A percentile compares a stretch with the other conserved stretches of the same genome.
Conservation (phyloP, 2,888 invertebrate genomes). For the Nemoura dubitans region DNA sequence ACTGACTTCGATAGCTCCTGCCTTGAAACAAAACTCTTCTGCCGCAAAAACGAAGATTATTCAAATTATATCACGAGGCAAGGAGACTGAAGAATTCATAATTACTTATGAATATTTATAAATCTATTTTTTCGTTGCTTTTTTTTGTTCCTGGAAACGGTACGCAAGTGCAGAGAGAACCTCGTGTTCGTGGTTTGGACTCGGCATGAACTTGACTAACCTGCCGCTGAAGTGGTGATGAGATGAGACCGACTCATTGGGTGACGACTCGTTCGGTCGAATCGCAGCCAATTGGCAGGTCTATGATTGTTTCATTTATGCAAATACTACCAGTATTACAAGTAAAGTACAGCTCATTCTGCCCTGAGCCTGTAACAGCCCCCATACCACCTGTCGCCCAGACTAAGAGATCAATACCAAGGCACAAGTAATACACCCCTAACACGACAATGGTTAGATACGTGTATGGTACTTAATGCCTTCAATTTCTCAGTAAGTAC, state of each 20-base stretch:
- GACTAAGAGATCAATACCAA: background rate
- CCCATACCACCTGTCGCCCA: background rate
- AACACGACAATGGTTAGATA: background rate
- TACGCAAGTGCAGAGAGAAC: background rate
- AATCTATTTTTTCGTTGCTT: background rate
- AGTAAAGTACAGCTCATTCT: background rate
- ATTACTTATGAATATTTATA: conserved; percentile 12
- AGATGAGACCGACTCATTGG: background rate
- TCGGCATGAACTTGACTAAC: background rate
- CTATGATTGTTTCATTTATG: background rate
- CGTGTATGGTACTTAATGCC: background rate
- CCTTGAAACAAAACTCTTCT: background rate
- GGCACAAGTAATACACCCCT: background rate
- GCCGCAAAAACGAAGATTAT: background rate
- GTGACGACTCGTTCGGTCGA: background rate
- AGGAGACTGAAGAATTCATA: background rate
- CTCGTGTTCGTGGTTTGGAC: background rate
- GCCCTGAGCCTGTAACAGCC: background rate
- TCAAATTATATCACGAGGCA: background rate
- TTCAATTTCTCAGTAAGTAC: background rate
- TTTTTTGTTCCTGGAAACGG: background rate
- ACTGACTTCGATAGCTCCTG: background rate
- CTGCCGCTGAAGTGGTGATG: background rate
- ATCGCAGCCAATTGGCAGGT: background rate
- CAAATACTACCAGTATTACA: background rate